A percentile compares a stretch with the other conserved stretches of the same genome.
These are phyloP conservation scores for Patella vulgata DNA, from an alignment of 1,140 invertebrate genomes.

Conservation along the genomic window DNA sequence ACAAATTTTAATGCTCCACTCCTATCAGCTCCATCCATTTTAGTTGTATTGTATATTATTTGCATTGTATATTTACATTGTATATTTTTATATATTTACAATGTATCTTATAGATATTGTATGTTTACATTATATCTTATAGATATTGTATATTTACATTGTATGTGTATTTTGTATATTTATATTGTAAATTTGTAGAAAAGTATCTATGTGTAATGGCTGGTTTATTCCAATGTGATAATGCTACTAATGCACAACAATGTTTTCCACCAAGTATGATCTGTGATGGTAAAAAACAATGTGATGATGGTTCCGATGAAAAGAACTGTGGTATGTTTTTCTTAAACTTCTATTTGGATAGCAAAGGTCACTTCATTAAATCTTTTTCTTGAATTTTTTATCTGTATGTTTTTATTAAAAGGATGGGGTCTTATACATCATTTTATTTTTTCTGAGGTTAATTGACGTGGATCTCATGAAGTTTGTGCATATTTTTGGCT, in stretches of 20 bases:
- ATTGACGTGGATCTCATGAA: not conserved
- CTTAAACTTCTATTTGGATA: not conserved
- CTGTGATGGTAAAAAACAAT: constrained; percentile 65
- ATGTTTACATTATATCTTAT: no score
- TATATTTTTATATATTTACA: no score
- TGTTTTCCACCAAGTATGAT: constrained; percentile 92
- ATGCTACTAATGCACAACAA: constrained; percentile 24
- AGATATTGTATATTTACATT: no score
- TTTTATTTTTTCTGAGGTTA: constrained; percentile 2
- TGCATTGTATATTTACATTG: no score
- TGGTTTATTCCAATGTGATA: constrained; percentile 81
- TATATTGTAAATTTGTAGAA: constrained; percentile 52
- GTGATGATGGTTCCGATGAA: constrained; percentile 70
- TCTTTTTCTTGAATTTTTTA: no score
- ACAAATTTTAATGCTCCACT: no score
- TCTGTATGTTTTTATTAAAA: no score
- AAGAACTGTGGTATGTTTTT: constrained; percentile 44
- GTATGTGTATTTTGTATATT: no score
- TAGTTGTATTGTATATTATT: no score
- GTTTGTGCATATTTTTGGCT: constrained; percentile 1
- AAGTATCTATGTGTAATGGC: constrained; percentile 74
- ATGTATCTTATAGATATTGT: no score
- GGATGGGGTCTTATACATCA: no score
- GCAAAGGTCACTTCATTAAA: not conserved
- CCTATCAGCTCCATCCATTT: no score